Conservation (phyloP, 2,113 vertebrate genomes). For the Xyliphius kryptos region DNA sequence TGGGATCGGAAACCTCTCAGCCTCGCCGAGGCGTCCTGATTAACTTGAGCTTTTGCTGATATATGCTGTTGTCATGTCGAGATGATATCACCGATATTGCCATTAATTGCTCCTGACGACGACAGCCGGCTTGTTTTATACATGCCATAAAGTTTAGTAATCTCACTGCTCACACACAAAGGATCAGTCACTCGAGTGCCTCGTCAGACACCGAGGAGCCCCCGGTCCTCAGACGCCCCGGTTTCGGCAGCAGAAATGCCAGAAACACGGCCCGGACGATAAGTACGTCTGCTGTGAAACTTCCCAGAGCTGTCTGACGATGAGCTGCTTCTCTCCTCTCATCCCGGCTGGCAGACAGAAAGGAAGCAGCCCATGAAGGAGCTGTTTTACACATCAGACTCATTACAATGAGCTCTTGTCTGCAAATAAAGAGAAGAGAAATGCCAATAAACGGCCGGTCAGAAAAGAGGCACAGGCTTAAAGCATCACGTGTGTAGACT, state of each 20-base stretch:
- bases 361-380: constrained; percentile 8
- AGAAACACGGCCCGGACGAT: constrained; percentile 18
- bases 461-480: background rate
- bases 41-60: background rate
- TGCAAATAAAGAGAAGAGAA: background rate
- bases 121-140: constrained; percentile 3
- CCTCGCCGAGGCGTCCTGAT: constrained; percentile 7
- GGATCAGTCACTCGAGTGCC: background rate
- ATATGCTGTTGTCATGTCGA: background rate
- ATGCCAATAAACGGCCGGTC: too few species aligned
- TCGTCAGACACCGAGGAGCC: constrained; percentile 32
- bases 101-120: constrained; percentile 12
- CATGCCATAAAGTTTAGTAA: constrained; percentile 1
- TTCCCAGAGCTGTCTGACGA: constrained; percentile 45
- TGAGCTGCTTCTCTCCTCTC: constrained; percentile 42
- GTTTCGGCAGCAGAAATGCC: constrained; percentile 12
- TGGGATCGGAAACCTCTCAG: constrained; percentile 26
- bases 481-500: constrained; percentile 4
- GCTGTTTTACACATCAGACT: constrained; percentile 51
- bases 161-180: background rate
- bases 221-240: constrained; percentile 1
- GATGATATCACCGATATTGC: constrained; percentile 7
- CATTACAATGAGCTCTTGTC: constrained; percentile 18
- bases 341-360: constrained; percentile 27
- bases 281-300: constrained; percentile 48